phyloP scores from a whole-genome alignment of 35 echinoderm and acorn worm genomes.

The Nesometra sesokonis region DNA sequence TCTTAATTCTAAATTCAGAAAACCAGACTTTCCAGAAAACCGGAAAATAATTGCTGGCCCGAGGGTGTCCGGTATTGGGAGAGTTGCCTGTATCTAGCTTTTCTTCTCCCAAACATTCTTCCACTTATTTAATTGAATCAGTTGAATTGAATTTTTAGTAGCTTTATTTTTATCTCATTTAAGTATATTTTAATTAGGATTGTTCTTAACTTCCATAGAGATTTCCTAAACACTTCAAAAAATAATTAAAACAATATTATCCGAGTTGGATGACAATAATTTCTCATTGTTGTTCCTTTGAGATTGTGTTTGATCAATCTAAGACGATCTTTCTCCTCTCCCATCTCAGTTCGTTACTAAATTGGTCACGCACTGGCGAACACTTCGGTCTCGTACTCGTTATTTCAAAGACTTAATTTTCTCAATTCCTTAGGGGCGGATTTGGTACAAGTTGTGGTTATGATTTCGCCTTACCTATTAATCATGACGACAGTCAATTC shows the following conservation, averaged over 20 bases:
- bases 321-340: background rate
- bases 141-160: no score
- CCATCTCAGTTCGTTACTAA: background rate
- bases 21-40: no score
- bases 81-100: no score
- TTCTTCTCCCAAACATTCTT: no score
- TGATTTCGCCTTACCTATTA: background rate
- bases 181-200: background rate
- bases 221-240: background rate
- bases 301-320: background rate
- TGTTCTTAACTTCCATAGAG: background rate
- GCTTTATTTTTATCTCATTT: background rate
- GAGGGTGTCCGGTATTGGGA: no score
- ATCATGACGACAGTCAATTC: background rate
- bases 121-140: no score
- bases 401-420: background rate
- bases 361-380: background rate
- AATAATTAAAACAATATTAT: background rate
- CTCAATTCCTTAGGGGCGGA: background rate
- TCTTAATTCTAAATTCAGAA: no score
- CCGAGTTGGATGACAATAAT: background rate
- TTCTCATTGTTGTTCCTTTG: background rate
- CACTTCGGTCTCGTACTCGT: background rate
- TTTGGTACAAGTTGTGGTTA: background rate
- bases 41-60: no score